Base-by-base conservation (phyloP, 2,888 invertebrate genomes). In the Auanema sp. region DNA sequence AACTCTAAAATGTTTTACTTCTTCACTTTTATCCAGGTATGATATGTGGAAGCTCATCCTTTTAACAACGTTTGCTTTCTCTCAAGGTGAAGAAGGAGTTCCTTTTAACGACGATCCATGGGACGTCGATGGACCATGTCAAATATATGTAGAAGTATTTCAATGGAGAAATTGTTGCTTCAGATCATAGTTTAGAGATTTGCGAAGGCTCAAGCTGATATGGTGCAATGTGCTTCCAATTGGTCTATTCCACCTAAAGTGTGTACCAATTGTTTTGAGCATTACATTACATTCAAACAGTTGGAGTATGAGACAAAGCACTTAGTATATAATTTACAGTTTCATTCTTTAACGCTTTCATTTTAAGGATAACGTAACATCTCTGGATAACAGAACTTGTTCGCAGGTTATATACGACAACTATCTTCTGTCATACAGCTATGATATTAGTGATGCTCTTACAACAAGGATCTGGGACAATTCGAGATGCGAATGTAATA, bases 171-270 rank as follows among this genome's bases (percentile, higher is more conserved):
- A n/a, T n/a, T n/a, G n/a, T n/a, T n/a, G n/a, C n/a, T n/a, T n/a
- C n/a, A n/a, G n/a, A n/a, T n/a, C 66, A 12, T 54, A 58, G 64
- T 68, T 21, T 64, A 76, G 76, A 71, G 66, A 51, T 61, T 77
- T 12, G 68, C 77, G 4, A 47, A 58, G 5, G 68, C 66, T 0
- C 72, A 73, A 58, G 64, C 79, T 4, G 60, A 66, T 42, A 80
- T 81, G 75, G 76, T 74, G 0, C 58, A 72, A 21, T 81, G 81
- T 53, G 78, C 81, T 8, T 71, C 76, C 21, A 79, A 78, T 63
- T 79, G 66, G 69, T 79, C 81, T 11, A 78, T 77, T 54, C 81
- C 81, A 5, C 81, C 81, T 6, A 79, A 76, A 64, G 81, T 82
- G 12, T 82, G 82, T 72, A 81, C 79, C 21, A 79, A 82, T 54